Percentiles rank a stretch among this genome's conserved stretches.
Conservation (phyloP, 1,140 invertebrate species). For the Dendrolimus kikuchii region DNA sequence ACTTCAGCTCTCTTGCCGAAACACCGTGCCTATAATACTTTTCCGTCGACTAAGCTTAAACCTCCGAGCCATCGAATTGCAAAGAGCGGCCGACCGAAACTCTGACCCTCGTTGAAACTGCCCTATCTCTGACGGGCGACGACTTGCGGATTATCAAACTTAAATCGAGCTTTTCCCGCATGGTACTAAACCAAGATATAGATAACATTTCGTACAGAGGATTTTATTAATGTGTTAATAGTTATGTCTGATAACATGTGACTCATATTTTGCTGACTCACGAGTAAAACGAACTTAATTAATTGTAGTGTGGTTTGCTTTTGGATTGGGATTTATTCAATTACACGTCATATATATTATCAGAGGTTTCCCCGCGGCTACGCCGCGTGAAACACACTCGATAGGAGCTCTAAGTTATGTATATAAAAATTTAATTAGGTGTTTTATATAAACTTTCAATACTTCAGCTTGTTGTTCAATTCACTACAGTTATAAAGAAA, state of each 20-base stretch:
- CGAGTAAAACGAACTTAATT: not conserved
- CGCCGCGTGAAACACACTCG: too few relatives aligned
- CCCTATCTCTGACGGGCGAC: slow-evolving; percentile 40
- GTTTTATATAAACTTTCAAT: too few relatives aligned
- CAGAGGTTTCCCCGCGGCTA: too few relatives aligned
- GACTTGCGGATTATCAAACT: slow-evolving; percentile 46
- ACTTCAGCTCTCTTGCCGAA: too few relatives aligned
- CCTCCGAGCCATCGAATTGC: slow-evolving; percentile 26
- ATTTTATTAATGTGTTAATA: not conserved
- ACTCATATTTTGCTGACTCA: not conserved
- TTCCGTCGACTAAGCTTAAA: slow-evolving; percentile 21
- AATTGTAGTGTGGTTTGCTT: too few relatives aligned
- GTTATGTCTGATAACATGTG: not conserved
- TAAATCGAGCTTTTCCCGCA: slow-evolving; percentile 24
- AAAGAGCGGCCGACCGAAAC: slow-evolving; percentile 20
- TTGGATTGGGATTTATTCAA: too few relatives aligned
- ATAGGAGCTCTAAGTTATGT: too few relatives aligned
- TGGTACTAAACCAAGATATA: slow-evolving; percentile 14
- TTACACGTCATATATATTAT: too few relatives aligned
- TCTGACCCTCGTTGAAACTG: slow-evolving; percentile 29
- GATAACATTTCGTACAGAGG: slow-evolving; percentile 1
- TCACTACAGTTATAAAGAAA: too few relatives aligned
- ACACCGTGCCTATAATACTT: too few relatives aligned
- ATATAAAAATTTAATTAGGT: too few relatives aligned
- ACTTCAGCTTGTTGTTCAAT: too few relatives aligned